Conservation (phyloP, 2,888 invertebrate genomes). For the Andrena chrysosceles region DNA sequence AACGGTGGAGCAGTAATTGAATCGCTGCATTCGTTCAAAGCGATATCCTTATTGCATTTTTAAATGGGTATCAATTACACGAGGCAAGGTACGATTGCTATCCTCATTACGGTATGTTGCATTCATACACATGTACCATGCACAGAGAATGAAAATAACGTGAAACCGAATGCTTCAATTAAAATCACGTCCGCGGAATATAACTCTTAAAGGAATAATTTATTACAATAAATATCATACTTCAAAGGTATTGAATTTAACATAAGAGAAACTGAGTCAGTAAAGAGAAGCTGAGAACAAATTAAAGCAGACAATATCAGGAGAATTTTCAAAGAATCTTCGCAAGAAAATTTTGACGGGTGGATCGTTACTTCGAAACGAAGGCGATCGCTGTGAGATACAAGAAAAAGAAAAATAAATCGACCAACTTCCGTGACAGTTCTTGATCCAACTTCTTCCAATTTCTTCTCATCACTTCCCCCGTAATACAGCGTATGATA, state of each 20-base stretch:
- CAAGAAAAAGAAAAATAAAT: not conserved
- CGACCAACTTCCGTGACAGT: constrained; percentile 36
- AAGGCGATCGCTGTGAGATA: not conserved
- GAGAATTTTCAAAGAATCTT: constrained; percentile 18
- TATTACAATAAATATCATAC: not conserved
- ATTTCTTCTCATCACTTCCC: constrained; percentile 10
- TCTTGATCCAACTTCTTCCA: constrained; percentile 28
- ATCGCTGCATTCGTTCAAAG: constrained; percentile 5
- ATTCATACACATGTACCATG: not conserved
- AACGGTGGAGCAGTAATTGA: not conserved
- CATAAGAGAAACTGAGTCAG: not conserved
- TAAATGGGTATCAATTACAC: constrained; percentile 13
- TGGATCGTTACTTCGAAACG: constrained; percentile 30
- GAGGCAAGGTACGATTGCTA: not conserved
- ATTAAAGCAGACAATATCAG: constrained; percentile 2
- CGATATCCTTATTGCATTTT: constrained; percentile 29
- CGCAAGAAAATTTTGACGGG: constrained; percentile 11
- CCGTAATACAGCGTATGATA: constrained; percentile 4
- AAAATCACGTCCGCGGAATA: constrained; percentile 13
- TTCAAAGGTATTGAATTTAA: constrained; percentile 5
- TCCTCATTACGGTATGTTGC: constrained; percentile 26
- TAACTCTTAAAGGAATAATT: not conserved
- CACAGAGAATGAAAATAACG: not conserved
- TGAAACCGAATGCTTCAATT: not conserved
- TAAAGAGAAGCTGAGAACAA: not conserved